Evolutionary conservation across 2,888 invertebrate genomes (phyloP).

Genomic region (Zygogramma bicolorata): DNA sequence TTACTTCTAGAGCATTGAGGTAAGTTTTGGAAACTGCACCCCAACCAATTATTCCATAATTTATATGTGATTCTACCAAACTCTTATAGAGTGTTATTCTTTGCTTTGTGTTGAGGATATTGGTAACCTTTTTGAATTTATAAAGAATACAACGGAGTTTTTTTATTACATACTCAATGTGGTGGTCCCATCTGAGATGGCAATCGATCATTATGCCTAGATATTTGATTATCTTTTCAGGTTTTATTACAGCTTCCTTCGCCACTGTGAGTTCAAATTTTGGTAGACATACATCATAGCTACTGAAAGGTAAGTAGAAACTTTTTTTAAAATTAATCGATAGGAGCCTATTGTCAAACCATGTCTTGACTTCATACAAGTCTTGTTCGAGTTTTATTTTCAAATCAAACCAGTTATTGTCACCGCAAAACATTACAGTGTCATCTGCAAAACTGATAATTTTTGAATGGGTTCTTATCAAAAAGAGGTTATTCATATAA

Average conservation of each 20-base stretch:
- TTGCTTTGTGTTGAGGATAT: neutral
- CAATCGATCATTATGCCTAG: neutral
- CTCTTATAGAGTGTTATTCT: neutral
- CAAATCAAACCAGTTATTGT: neutral
- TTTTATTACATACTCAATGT: neutral
- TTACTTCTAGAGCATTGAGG: too few species aligned
- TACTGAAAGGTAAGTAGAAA: neutral
- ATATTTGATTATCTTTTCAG: neutral
- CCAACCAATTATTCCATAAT: neutral
- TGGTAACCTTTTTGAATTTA: neutral
- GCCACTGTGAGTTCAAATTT: neutral
- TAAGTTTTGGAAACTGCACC: neutral
- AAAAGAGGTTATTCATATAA: neutral
- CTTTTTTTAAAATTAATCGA: neutral
- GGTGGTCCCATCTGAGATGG: neutral
- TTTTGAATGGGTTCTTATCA: neutral
- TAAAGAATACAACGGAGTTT: neutral
- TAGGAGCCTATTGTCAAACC: neutral
- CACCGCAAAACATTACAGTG: neutral
- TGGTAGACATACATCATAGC: neutral
- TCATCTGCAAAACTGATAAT: neutral
- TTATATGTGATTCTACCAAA: neutral
- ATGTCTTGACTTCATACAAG: neutral
- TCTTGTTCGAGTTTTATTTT: neutral
- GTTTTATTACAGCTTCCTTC: neutral